Evolutionary conservation across 2,797 vertebrate genomes (phyloP).

Genomic region (Nothura maculosa): DNA sequence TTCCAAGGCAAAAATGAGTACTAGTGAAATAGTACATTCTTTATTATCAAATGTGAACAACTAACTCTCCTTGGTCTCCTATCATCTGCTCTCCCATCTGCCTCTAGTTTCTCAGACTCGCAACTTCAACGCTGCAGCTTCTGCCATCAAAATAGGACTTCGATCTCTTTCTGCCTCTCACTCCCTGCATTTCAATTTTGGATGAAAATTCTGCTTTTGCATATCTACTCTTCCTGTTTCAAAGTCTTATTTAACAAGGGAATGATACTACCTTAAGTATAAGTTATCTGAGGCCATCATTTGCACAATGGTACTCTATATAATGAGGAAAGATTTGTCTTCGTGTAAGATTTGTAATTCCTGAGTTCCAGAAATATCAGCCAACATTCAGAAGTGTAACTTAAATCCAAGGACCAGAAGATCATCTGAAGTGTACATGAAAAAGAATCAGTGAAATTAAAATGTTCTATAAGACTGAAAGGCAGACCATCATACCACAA

Average conservation of each 20-base stretch:
- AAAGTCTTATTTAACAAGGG: not conserved
- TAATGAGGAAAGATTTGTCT: not conserved
- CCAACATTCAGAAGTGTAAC: not conserved
- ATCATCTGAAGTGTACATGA: not conserved
- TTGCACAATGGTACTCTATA: not conserved
- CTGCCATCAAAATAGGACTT: not conserved
- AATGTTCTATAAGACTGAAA: not conserved
- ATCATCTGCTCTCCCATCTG: slow-evolving; percentile 31
- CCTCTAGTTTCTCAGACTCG: not conserved
- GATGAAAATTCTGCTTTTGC: not conserved
- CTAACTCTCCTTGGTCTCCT: not conserved
- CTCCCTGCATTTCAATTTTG: not conserved
- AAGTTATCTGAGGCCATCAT: not conserved
- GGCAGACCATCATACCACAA: not conserved
- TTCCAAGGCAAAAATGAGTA: slow-evolving; percentile 4
- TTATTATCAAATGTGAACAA: not conserved
- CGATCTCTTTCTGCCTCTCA: not conserved
- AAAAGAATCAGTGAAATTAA: not conserved
- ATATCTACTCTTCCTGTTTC: not conserved
- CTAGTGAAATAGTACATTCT: not conserved
- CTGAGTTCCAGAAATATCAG: not conserved
- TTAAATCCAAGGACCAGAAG: not conserved
- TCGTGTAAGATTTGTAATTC: not conserved
- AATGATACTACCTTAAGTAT: not conserved
- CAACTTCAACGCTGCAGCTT: not conserved